Evolutionary conservation across 2,113 vertebrate species (phyloP).

Genomic region (Mungos mungo): DNA sequence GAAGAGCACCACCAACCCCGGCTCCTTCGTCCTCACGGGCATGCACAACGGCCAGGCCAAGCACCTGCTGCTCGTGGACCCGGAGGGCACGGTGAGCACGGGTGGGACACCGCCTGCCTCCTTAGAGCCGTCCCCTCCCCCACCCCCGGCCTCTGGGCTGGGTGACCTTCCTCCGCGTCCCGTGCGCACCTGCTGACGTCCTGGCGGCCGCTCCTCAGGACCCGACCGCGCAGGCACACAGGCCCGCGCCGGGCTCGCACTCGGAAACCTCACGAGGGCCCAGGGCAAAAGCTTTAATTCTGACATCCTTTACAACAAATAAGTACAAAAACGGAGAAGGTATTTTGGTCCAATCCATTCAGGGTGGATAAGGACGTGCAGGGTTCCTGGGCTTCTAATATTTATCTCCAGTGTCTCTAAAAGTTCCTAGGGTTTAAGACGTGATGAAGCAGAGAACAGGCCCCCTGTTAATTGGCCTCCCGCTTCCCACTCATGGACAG

Average conservation of each 20-base stretch:
- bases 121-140: background rate
- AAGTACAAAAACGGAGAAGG: background rate
- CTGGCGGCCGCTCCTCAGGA: background rate
- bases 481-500: background rate
- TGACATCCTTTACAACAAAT: background rate
- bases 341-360: background rate
- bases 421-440: background rate
- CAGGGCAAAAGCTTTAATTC: background rate
- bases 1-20: conserved; percentile 95
- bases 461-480: too few relatives aligned
- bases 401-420: background rate
- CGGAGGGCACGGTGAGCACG: conserved; percentile 94
- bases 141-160: rapidly evolving
- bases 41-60: conserved; percentile 96
- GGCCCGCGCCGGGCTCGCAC: rapidly evolving
- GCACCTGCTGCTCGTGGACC: conserved; percentile 96
- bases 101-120: rapidly evolving
- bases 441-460: background rate
- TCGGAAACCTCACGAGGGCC: background rate
- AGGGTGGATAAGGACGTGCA: background rate
- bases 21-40: conserved; percentile 96
- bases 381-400: background rate
- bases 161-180: background rate
- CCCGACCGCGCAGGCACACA: background rate
- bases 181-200: background rate